phyloP scores from a whole-genome alignment of 1,140 invertebrate species.

The Forficula auricularia region DNA sequence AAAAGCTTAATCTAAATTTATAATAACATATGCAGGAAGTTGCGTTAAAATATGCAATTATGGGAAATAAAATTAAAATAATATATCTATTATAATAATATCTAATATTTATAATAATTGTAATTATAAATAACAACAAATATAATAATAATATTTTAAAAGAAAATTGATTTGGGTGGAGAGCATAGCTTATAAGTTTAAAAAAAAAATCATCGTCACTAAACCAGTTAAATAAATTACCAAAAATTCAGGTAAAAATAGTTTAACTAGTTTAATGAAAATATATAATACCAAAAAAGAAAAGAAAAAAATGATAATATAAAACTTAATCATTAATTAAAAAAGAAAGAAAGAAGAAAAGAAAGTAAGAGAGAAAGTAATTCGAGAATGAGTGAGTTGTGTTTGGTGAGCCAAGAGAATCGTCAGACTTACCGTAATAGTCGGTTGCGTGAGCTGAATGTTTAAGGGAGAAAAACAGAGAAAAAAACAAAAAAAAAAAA shows the following conservation, averaged over 20 bases:
- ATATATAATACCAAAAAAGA: slow-evolving; percentile 1
- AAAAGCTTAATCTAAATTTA: background rate
- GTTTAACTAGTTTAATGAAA: background rate
- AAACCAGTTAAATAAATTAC: background rate
- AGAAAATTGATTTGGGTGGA: too few species aligned
- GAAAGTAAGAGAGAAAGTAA: slow-evolving; percentile 20
- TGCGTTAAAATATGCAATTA: background rate
- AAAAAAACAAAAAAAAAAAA: slow-evolving; percentile 39
- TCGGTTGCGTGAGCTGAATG: slow-evolving; percentile 86
- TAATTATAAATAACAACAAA: background rate
- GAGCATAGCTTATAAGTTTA: slow-evolving; percentile 2
- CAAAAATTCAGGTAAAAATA: background rate
- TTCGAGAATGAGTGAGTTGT: slow-evolving; percentile 25
- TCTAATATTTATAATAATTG: slow-evolving; percentile 1
- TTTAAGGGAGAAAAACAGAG: slow-evolving; percentile 23
- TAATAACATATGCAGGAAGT: slow-evolving; percentile 1
- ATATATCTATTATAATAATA: slow-evolving; percentile 4
- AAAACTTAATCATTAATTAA: slow-evolving; percentile 16
- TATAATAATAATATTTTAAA: too few species aligned
- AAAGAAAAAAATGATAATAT: slow-evolving; percentile 4
- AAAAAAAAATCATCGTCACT: background rate
- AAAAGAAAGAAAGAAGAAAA: slow-evolving; percentile 1
- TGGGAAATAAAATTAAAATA: background rate
- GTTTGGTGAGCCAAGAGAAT: slow-evolving; percentile 40
- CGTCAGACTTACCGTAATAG: slow-evolving; percentile 92